phyloP scores from a whole-genome alignment of 2,113 vertebrate species.

The Apteryx mantelli region DNA sequence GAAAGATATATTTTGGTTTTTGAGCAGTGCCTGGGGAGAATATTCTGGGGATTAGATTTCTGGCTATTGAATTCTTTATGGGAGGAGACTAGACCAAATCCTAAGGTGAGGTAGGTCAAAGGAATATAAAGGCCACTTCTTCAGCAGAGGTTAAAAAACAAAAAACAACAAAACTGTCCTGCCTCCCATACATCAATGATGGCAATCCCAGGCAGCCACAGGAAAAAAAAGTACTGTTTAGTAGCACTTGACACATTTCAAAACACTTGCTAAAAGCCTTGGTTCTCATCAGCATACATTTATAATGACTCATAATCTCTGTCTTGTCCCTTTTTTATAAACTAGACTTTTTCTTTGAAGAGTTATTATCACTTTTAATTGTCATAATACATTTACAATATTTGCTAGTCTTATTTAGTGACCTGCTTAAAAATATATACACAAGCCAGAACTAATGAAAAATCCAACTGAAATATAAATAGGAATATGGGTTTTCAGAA shows the following conservation, averaged over 20 bases:
- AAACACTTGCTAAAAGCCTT: not conserved
- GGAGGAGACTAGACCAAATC: not conserved
- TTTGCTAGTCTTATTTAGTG: not conserved
- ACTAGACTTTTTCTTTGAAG: not conserved
- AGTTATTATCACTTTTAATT: not conserved
- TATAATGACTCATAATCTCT: not conserved
- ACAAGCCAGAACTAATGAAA: not conserved
- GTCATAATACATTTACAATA: not conserved
- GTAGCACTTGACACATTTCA: not conserved
- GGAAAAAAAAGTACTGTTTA: not conserved
- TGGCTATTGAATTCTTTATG: not conserved
- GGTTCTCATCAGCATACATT: not conserved
- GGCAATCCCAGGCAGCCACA: not conserved
- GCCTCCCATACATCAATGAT: not conserved
- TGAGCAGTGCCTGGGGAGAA: not conserved
- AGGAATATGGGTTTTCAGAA: not conserved
- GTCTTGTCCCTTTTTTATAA: not conserved
- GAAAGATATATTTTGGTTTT: not conserved
- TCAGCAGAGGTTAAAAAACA: not conserved
- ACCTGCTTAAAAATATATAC: not conserved
- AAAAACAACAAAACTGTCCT: not conserved
- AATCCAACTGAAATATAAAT: not conserved
- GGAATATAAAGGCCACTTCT: not conserved
- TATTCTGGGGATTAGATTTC: not conserved
- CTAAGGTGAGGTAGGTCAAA: not conserved